Evolutionary conservation across 1,140 invertebrate species (phyloP), one percentile per base, ranked within the genome.

Genomic region (Drosophila prosaltans): DNA sequence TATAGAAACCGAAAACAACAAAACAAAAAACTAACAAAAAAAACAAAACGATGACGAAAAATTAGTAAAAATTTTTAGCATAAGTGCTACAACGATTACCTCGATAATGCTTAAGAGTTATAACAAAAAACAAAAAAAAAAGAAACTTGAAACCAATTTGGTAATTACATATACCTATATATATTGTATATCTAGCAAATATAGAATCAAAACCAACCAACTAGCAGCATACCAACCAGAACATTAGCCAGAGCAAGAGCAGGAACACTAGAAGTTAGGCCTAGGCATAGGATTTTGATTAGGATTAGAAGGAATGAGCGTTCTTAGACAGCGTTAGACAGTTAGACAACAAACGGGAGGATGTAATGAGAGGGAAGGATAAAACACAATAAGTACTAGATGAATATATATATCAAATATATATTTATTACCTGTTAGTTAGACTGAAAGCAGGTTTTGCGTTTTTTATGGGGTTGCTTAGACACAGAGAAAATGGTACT

Each of bases 71-170:
- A 89, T 89, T 88, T 88, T 89, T 89, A 89, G 84, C 84, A 69
- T 89, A 89, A 89, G 84, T 89, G 84, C 84, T 89, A 89, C 84
- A 89, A 89, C 84, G 84, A 89, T 89, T 89, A 89, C 84, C 84
- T 89, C 84, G 74, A 89, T 89, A 84, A 74, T 72, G 74, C 84
- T 89, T 89, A 88, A 88, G 84, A 88, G 80, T 88, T 88, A 86
- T 85, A 88, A 77, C 79, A 68, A 78, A 81, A 74, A 65, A 43
- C 40, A 51, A 54, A 32, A 65, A 32, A 65, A 32, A 65, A 28
- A 65, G 11, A 16, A n/a, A 45, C 51, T 51, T 54, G 48, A 24
- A 88, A 69, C 72, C 65, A 76, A 77, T 69, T 79, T 67, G 73
- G 45, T 51, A 77, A 77, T 77, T 71, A 88, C 69, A 88, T 55